Percentiles rank a stretch among this genome's conserved stretches.
phyloP scores from a whole-genome alignment of 2,113 vertebrate species.

The Tachycineta bicolor region DNA sequence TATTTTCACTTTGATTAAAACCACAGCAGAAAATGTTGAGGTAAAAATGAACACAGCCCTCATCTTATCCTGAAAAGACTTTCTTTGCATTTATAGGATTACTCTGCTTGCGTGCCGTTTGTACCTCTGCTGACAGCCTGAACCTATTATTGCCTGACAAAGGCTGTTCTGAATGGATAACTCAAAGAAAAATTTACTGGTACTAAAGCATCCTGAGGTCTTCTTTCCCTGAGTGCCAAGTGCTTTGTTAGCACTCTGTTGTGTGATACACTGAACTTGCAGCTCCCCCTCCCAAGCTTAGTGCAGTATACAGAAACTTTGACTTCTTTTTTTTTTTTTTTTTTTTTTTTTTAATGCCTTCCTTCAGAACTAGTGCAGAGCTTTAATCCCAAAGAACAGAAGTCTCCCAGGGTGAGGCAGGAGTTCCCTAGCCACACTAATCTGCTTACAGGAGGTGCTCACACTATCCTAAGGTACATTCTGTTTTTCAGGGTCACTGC shows the following conservation, averaged over 20 bases:
- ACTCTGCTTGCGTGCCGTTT: background rate
- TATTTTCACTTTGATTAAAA: background rate
- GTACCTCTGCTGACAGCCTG: background rate
- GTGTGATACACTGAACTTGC: background rate
- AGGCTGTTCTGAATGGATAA: background rate
- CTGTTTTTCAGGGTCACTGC: slow-evolving; percentile 75
- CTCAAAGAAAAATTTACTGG: background rate
- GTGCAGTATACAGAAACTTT: background rate
- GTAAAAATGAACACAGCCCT: background rate
- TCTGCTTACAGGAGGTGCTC: slow-evolving; percentile 63
- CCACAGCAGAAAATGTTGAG: background rate
- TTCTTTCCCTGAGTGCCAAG: background rate
- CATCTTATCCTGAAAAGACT: background rate
- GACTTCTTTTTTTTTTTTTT: background rate
- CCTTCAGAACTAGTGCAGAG: slow-evolving; percentile 45
- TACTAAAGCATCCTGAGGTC: background rate
- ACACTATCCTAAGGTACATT: slow-evolving; percentile 71
- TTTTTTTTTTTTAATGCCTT: background rate
- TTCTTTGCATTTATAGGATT: background rate
- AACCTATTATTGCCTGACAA: background rate
- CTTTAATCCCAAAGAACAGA: slow-evolving; percentile 72
- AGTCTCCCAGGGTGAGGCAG: slow-evolving; percentile 55
- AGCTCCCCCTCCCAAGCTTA: background rate
- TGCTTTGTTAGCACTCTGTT: background rate
- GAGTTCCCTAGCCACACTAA: slow-evolving; percentile 35